Percentiles rank a stretch among this genome's conserved stretches.
Conservation (phyloP, 2,888 invertebrate genomes). For the Chrysolina americana region DNA sequence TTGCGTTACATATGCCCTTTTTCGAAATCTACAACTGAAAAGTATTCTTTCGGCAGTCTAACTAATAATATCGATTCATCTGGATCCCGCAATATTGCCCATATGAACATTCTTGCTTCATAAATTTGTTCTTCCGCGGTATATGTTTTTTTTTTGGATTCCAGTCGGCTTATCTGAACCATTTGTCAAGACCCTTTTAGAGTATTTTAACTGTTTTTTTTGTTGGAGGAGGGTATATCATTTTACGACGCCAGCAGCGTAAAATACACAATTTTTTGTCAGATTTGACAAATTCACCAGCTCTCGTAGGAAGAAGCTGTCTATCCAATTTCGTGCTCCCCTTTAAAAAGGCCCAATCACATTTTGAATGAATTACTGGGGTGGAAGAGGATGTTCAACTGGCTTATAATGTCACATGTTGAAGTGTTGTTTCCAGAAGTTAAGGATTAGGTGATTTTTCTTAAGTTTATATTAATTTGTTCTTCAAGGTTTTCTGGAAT, state of each 20-base stretch:
- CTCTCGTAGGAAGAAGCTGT: constrained; percentile 32
- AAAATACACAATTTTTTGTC: constrained; percentile 38
- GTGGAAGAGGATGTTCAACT: not conserved
- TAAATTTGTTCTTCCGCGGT: not conserved
- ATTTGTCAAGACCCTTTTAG: constrained; percentile 24
- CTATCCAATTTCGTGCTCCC: constrained; percentile 31
- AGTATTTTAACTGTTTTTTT: constrained; percentile 26
- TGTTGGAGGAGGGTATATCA: constrained; percentile 29
- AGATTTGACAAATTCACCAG: constrained; percentile 36
- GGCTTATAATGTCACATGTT: not conserved
- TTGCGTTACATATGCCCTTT: too few species aligned
- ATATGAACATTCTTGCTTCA: not conserved
- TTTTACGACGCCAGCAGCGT: constrained; percentile 30
- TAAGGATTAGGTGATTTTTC: too few species aligned
- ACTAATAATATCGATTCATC: too few species aligned
- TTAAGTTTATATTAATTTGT: too few species aligned
- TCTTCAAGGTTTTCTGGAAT: too few species aligned
- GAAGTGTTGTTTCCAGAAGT: too few species aligned
- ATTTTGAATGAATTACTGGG: not conserved
- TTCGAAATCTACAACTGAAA: too few species aligned
- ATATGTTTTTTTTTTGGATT: not conserved
- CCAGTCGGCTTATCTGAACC: not conserved
- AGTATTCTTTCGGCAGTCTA: too few species aligned
- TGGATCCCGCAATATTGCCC: too few species aligned
- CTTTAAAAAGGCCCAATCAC: constrained; percentile 35